Base-by-base conservation (phyloP, 2,888 invertebrate species). In the Chrysodeixis includens region DNA sequence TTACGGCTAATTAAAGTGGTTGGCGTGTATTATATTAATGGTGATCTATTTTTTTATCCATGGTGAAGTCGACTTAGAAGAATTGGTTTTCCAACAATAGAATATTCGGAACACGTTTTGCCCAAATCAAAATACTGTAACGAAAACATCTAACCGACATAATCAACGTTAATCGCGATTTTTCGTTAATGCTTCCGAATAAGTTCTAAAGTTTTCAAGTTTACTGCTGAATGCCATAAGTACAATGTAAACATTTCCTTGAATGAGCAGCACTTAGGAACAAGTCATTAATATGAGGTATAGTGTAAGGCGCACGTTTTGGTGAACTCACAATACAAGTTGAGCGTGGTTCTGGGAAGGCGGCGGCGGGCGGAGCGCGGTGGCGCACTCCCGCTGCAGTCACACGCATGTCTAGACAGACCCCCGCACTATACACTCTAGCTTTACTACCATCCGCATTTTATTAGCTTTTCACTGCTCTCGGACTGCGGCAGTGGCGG, bases 401-500 rank as follows among this genome's bases (percentile, higher is more conserved):
- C 68, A 72, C 83, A 88, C 89, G 89, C 89, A 85, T 73, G 89
- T 89, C 89, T 89, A 89, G 89, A 89, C 89, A 66, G 77, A 60
- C 66, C 66, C 66, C 73, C 65, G 26, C 64, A 62, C 60, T 71
- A 54, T 58, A 62, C 59, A 52, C 58, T 40, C 20, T 59, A 56
- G 49, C 61, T 73, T 76, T 66, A 70, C 65, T 65, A 52, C 79
- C 64, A 56, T 46, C 68, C 55, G 52, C 58, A 57, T 69, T 73
- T 78, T 75, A 78, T 67, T 78, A 68, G 68, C 71, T 69, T 74
- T 72, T 74, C 67, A 74, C 58, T 66, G 69, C 56, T 59, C 49
- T 46, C 49, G 32, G 54, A 20, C 62, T 77, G 6, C 53, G 54
- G 52, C 44, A 70, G 62, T 60, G 73, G 6, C 53, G 54, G 52